Evolutionary conservation across 2,797 vertebrate species (phyloP).

Genomic region (Sphaeramia orbicularis): DNA sequence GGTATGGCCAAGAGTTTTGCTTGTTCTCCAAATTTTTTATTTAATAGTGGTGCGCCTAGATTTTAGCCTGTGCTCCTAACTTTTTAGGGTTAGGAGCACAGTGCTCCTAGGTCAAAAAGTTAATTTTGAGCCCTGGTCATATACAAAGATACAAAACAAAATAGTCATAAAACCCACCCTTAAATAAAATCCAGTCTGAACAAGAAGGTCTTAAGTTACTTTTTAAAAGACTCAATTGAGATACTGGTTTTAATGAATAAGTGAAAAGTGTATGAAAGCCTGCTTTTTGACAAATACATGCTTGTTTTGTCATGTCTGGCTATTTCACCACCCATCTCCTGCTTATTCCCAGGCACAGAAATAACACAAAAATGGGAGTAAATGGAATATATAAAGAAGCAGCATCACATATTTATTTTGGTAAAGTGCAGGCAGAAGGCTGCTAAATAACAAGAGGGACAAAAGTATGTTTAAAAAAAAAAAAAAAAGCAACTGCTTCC

Average conservation of each 20-base stretch:
- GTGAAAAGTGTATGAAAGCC: slow-evolving; percentile 6
- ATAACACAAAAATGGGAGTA: slow-evolving; percentile 37
- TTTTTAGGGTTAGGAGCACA: too few relatives aligned
- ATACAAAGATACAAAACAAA: too few relatives aligned
- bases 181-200: too few relatives aligned
- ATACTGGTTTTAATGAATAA: slow-evolving; percentile 1
- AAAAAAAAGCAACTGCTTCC: slow-evolving; percentile 49
- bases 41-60: too few relatives aligned
- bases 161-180: too few relatives aligned
- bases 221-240: too few relatives aligned
- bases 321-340: slow-evolving; percentile 27
- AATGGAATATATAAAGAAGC: slow-evolving; percentile 50
- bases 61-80: too few relatives aligned
- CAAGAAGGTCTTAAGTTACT: too few relatives aligned
- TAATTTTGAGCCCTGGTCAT: too few relatives aligned
- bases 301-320: slow-evolving; percentile 7
- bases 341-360: slow-evolving; percentile 12
- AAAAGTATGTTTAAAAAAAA: slow-evolving; percentile 25
- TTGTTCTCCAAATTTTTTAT: too few relatives aligned
- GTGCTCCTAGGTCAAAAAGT: too few relatives aligned
- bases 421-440: background rate
- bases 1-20: too few relatives aligned
- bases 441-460: slow-evolving; percentile 42
- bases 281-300: slow-evolving; percentile 1
- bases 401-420: slow-evolving; percentile 41